A percentile compares a stretch with the other conserved stretches of the same genome.
Evolutionary conservation across 2,888 invertebrate species (phyloP).

Genomic region (Barypeithes pellucidus): DNA sequence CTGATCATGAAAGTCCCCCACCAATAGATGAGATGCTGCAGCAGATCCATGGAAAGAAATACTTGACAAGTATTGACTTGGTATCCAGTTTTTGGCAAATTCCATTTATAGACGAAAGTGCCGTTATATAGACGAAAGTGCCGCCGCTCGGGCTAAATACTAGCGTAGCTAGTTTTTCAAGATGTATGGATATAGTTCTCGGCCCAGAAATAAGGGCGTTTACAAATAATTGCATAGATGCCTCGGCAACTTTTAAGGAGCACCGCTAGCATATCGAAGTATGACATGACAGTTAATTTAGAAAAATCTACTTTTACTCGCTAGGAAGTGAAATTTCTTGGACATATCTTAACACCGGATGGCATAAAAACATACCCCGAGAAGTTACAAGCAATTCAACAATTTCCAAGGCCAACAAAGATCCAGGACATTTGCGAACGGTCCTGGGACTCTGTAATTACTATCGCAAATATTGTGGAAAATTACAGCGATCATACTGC

Average conservation of each 20-base stretch:
- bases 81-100: constrained; percentile 55
- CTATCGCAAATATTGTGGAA: constrained; percentile 45
- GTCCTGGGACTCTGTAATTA: constrained; percentile 55
- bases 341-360: constrained; percentile 54
- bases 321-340: constrained; percentile 53
- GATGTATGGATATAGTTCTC: constrained; percentile 51
- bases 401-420: constrained; percentile 46
- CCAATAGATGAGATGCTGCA: constrained; percentile 54
- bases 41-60: constrained; percentile 2
- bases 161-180: constrained; percentile 54
- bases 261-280: constrained; percentile 55
- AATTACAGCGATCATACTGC: constrained; percentile 45
- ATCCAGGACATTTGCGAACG: constrained; percentile 43
- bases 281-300: constrained; percentile 57
- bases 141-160: constrained; percentile 61
- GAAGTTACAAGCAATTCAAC: constrained; percentile 48
- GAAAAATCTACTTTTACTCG: constrained; percentile 57
- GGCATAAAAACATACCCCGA: constrained; percentile 56
- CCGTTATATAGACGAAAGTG: constrained; percentile 60
- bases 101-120: constrained; percentile 53
- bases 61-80: constrained; percentile 30
- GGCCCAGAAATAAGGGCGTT: constrained; percentile 58
- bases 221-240: constrained; percentile 60
- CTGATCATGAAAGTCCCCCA: constrained; percentile 59
- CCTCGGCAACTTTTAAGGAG: constrained; percentile 55